These are phyloP conservation scores for Setophaga kirtlandii DNA, from an alignment of 2,113 vertebrate genomes.

Conservation along the genomic window DNA sequence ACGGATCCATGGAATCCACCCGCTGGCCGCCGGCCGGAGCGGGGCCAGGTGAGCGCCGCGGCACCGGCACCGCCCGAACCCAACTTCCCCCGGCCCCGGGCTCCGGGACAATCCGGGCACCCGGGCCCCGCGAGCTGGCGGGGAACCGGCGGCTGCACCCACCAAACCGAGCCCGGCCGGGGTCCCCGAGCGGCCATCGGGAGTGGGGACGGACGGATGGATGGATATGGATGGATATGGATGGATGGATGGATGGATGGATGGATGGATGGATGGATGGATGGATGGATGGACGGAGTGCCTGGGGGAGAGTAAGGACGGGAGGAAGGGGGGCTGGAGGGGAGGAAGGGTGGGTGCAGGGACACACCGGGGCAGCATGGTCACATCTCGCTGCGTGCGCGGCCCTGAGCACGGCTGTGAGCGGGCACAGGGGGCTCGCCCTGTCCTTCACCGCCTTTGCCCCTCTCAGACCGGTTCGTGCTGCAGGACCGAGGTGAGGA, in stretches of 20 bases:
- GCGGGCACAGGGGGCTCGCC: background rate
- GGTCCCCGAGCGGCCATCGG: background rate
- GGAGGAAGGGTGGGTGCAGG: background rate
- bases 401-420: background rate
- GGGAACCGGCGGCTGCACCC: background rate
- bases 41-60: constrained; percentile 71
- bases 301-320: background rate
- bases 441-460: background rate
- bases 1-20: constrained; percentile 81
- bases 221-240: too few relatives aligned
- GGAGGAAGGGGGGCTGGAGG: background rate
- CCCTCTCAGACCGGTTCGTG: background rate
- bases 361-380: background rate
- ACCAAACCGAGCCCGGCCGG: background rate
- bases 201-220: background rate
- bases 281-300: background rate
- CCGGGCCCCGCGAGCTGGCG: too few relatives aligned
- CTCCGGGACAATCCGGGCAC: background rate
- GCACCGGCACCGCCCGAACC: background rate
- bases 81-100: background rate
- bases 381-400: background rate
- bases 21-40: constrained; percentile 68
- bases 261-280: background rate
- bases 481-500: fast-evolving
- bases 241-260: background rate